Evolutionary conservation across 2,113 vertebrate genomes (phyloP).

Genomic region (Aramus guarauna): DNA sequence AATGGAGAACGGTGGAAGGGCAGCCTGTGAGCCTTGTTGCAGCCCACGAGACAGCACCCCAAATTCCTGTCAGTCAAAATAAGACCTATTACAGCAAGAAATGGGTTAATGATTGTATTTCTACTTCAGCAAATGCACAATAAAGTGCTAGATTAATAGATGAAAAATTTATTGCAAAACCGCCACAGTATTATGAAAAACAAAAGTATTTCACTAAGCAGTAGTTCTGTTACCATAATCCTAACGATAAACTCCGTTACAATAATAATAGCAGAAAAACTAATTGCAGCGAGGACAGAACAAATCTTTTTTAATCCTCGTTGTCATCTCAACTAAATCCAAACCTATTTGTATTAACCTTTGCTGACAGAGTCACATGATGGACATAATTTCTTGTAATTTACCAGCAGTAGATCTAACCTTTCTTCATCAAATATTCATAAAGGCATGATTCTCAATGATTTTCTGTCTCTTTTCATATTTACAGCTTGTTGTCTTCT

Average conservation of each 20-base stretch:
- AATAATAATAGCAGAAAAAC: conserved; percentile 78
- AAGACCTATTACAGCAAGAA: background rate
- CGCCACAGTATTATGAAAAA: conserved; percentile 45
- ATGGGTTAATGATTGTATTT: conserved; percentile 61
- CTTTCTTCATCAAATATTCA: conserved; percentile 98
- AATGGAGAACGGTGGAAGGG: background rate
- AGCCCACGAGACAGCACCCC: accelerated
- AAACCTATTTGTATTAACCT: conserved; percentile 91
- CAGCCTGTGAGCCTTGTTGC: background rate
- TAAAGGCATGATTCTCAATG: conserved; percentile 95
- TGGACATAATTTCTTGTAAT: conserved; percentile 90
- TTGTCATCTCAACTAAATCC: conserved; percentile 86
- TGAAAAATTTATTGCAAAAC: conserved; percentile 69
- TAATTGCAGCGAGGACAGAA: conserved; percentile 81
- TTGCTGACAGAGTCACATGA: conserved; percentile 91
- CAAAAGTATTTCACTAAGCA: conserved; percentile 50
- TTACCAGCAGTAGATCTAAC: conserved; percentile 90
- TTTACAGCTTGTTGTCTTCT: conserved; percentile 94
- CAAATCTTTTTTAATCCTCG: conserved; percentile 85
- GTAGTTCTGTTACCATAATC: conserved; percentile 59
- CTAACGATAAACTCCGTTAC: conserved; percentile 69
- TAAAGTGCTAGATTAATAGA: conserved; percentile 73
- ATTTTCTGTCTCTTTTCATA: conserved; percentile 98
- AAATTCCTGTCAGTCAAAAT: background rate
- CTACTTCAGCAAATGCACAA: conserved; percentile 52